Percentiles rank a stretch among this genome's conserved stretches.
Evolutionary conservation across 2,113 vertebrate genomes (phyloP).

Genomic region (Pampusana beccarii): DNA sequence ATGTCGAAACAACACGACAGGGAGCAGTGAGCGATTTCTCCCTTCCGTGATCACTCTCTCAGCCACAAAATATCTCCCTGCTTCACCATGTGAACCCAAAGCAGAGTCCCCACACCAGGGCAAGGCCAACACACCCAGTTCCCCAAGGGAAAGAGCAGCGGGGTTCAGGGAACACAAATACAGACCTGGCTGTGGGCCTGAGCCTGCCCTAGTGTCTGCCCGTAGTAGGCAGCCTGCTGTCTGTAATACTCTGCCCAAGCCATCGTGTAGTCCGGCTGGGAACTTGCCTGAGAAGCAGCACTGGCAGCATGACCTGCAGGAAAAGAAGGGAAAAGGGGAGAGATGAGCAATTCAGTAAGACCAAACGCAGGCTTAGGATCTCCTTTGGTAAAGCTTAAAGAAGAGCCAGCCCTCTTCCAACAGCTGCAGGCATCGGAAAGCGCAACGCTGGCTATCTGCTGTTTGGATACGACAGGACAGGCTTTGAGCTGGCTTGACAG

Average conservation of each 20-base stretch:
- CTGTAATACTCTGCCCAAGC: constrained; percentile 98
- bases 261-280: constrained; percentile 92
- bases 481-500: neutral
- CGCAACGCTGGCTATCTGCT: neutral
- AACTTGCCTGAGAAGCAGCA: constrained; percentile 90
- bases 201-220: constrained; percentile 91
- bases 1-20: accelerated
- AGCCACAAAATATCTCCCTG: neutral
- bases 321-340: neutral
- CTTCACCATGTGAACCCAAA: neutral
- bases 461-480: accelerated
- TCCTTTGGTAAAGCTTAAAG: neutral
- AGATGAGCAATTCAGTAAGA: neutral
- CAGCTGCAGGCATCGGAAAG: neutral
- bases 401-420: neutral
- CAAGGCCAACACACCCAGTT: accelerated
- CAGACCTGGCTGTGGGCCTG: constrained; percentile 93
- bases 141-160: neutral
- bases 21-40: neutral
- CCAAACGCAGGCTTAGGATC: neutral
- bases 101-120: neutral
- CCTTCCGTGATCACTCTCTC: neutral
- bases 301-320: constrained; percentile 86
- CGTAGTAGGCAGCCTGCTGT: constrained; percentile 94
- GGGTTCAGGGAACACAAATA: neutral